These are phyloP conservation scores for Psilopsiagon aurifrons DNA, from an alignment of 2,113 vertebrate genomes.

Conservation along the genomic window DNA sequence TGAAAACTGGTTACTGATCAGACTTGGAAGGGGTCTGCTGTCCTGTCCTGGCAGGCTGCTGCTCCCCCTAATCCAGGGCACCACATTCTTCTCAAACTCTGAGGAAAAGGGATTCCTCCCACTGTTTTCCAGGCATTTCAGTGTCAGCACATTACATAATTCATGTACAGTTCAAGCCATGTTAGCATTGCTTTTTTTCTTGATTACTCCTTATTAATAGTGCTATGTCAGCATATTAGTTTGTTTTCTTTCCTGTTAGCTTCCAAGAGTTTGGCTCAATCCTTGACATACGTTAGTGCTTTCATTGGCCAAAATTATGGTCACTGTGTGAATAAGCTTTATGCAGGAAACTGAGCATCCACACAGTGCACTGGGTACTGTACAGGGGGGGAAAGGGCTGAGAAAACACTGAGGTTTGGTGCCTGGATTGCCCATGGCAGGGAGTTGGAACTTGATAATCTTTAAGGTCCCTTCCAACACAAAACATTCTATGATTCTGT, in stretches of 20 bases:
- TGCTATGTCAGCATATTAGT: neutral
- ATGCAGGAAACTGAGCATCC: neutral
- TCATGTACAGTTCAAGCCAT: neutral
- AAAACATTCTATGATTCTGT: neutral
- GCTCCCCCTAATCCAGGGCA: neutral
- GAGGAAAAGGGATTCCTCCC: neutral
- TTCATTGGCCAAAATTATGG: neutral
- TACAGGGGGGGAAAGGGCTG: neutral
- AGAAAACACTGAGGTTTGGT: neutral
- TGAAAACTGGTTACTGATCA: neutral
- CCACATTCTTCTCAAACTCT: neutral
- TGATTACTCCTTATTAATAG: neutral
- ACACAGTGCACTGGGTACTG: fast-evolving
- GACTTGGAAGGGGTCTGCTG: neutral
- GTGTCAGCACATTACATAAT: neutral
- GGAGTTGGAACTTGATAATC: neutral
- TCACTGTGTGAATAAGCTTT: neutral
- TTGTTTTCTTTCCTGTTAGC: constrained; percentile 19
- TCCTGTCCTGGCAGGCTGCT: neutral
- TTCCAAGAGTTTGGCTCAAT: constrained; percentile 22
- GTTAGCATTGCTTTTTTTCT: neutral
- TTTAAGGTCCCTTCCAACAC: neutral
- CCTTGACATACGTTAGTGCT: neutral
- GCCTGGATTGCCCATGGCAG: neutral
- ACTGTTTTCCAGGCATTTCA: neutral